phyloP scores from a whole-genome alignment of 2,888 invertebrate species.

The Melanostoma scalare region DNA sequence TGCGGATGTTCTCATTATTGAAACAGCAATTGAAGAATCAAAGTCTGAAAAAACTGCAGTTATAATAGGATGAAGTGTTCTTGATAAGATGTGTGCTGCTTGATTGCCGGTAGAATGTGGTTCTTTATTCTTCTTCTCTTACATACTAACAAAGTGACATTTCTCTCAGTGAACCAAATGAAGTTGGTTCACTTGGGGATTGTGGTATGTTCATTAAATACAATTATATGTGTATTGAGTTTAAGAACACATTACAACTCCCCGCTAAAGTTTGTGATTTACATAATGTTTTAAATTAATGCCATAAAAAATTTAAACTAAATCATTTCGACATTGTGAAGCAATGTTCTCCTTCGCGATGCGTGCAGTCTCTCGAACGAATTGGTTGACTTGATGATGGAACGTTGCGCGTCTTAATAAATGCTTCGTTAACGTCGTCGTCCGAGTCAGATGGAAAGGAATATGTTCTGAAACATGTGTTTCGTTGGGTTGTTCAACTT shows the following conservation, averaged over 20 bases:
- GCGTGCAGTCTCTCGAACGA: conserved; percentile 9
- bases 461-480: not conserved
- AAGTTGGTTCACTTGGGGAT: conserved; percentile 1
- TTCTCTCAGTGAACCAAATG: not conserved
- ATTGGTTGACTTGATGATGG: conserved; percentile 8
- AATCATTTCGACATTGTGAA: conserved; percentile 6
- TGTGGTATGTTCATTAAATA: not conserved
- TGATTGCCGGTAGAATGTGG: too few relatives aligned
- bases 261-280: conserved; percentile 7
- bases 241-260: conserved; percentile 12
- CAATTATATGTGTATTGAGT: not conserved
- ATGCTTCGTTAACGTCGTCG: not conserved
- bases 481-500: conserved; percentile 1
- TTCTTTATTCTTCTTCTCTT: too few relatives aligned
- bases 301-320: conserved; percentile 5
- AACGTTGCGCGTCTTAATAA: not conserved
- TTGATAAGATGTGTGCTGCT: too few relatives aligned
- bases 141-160: not conserved
- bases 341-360: conserved; percentile 5
- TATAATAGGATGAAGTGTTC: not conserved
- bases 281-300: conserved; percentile 12
- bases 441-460: not conserved
- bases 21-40: too few relatives aligned
- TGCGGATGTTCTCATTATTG: conserved; percentile 13
- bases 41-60: not conserved